These are phyloP conservation scores for Tholera decimalis DNA, from an alignment of 2,888 invertebrate species.

Conservation along the genomic window DNA sequence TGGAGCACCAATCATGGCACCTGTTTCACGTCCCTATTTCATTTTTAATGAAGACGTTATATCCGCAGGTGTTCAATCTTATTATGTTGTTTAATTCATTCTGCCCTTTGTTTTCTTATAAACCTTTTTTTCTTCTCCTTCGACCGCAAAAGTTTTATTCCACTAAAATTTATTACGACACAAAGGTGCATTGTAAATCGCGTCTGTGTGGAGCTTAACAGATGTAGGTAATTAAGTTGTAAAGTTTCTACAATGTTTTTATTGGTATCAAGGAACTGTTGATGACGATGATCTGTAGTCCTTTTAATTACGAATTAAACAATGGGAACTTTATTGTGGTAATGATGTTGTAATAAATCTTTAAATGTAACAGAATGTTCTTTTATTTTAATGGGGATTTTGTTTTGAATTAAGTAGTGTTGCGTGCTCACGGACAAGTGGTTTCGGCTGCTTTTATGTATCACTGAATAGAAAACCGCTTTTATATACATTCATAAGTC, in stretches of 20 bases:
- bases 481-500: too few species aligned
- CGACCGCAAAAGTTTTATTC: conserved; percentile 85
- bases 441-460: conserved; percentile 11
- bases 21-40: conserved; percentile 81
- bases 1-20: conserved; percentile 82
- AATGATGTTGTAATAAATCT: conserved; percentile 58
- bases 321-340: conserved; percentile 68
- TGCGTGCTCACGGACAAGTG: not conserved
- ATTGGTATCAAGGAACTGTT: conserved; percentile 77
- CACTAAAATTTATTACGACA: conserved; percentile 84
- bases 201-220: conserved; percentile 84
- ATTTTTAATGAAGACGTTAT: conserved; percentile 89
- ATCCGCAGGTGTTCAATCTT: conserved; percentile 87
- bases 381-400: conserved; percentile 37
- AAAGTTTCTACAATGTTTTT: conserved; percentile 84
- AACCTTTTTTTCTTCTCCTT: conserved; percentile 71
- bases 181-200: conserved; percentile 88
- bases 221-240: conserved; percentile 90
- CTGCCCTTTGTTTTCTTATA: conserved; percentile 89
- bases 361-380: conserved; percentile 39
- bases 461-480: not conserved
- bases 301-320: conserved; percentile 78
- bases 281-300: conserved; percentile 69
- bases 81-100: conserved; percentile 90
- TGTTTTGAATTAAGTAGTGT: conserved; percentile 6